These are phyloP conservation scores for Darevskia nairensis DNA, from an alignment of 2,797 vertebrate genomes.

Conservation along the genomic window DNA sequence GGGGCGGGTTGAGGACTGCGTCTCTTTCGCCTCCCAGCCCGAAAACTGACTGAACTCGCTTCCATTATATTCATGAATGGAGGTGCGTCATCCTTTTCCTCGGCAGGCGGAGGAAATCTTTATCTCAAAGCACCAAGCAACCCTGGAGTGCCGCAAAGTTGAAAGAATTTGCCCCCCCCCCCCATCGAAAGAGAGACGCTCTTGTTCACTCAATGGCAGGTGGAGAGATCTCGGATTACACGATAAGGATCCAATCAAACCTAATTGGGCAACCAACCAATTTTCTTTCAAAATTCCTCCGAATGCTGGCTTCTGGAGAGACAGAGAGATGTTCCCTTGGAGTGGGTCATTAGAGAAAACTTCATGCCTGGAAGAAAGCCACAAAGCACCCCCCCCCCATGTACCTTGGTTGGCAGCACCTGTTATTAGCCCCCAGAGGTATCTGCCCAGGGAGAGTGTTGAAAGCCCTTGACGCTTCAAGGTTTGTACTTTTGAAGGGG, in stretches of 20 bases:
- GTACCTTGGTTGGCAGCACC: not conserved
- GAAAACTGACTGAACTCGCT: not conserved
- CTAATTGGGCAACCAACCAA: slow-evolving; percentile 16
- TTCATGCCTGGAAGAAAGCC: slow-evolving; percentile 31
- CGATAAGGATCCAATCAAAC: not conserved
- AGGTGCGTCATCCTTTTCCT: not conserved
- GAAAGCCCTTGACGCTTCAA: slow-evolving; percentile 28
- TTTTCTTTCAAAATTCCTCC: slow-evolving; percentile 21
- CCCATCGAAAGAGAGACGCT: rapidly evolving
- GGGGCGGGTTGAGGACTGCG: not conserved
- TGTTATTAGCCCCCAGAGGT: slow-evolving; percentile 43
- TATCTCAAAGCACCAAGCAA: not conserved
- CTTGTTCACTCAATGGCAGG: not conserved
- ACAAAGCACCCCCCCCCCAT: no score
- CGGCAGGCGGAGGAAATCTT: not conserved
- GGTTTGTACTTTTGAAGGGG: slow-evolving; percentile 60
- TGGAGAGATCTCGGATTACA: slow-evolving; percentile 37
- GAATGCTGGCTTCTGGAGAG: not conserved
- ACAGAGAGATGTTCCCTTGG: slow-evolving; percentile 21
- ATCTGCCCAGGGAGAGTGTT: slow-evolving; percentile 44
- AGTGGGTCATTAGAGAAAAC: not conserved
- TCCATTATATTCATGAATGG: not conserved
- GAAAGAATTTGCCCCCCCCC: not conserved
- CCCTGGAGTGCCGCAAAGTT: not conserved
- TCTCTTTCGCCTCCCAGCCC: rapidly evolving